Evolutionary conservation across 2,113 vertebrate genomes (phyloP).

Genomic region (Todiramphus chloris): DNA sequence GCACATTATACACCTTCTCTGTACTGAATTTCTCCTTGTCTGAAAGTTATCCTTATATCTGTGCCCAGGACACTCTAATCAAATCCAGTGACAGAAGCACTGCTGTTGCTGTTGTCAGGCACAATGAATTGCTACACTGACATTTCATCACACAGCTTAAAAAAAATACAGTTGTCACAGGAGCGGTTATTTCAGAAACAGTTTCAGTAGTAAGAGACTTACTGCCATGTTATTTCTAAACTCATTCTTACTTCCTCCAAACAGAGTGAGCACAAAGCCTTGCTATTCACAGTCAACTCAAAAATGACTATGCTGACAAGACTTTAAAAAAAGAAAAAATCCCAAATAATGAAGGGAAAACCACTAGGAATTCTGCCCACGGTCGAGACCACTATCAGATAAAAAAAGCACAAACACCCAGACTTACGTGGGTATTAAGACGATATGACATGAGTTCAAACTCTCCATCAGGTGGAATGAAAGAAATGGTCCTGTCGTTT

Average conservation of each 20-base stretch:
- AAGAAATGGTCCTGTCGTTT: constrained; percentile 90
- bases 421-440: constrained; percentile 87
- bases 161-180: background rate
- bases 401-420: background rate
- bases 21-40: background rate
- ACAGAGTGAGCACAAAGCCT: background rate
- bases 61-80: background rate
- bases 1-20: background rate
- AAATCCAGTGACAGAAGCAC: background rate
- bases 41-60: background rate
- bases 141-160: background rate
- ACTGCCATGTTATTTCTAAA: background rate
- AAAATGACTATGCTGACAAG: background rate
- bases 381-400: fast-evolving
- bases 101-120: background rate
- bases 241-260: background rate
- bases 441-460: constrained; percentile 92
- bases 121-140: background rate
- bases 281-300: fast-evolving
- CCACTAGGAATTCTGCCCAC: background rate
- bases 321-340: background rate
- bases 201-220: background rate
- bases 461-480: constrained; percentile 89
- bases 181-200: background rate
- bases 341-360: background rate